phyloP scores from a whole-genome alignment of 2,888 invertebrate species.

The Mantis religiosa region DNA sequence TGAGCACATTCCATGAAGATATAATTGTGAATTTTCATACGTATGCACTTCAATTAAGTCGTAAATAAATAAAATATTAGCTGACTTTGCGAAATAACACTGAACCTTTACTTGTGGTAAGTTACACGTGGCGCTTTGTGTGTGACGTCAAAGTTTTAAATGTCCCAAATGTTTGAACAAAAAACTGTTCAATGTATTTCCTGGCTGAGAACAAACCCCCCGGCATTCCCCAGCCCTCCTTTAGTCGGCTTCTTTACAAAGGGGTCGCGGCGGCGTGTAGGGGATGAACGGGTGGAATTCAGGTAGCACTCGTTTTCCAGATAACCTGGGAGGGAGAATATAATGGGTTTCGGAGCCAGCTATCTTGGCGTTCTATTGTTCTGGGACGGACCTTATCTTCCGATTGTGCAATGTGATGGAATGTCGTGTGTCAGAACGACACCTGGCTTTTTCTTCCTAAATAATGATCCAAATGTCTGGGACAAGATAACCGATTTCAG shows the following conservation, averaged over 20 bases:
- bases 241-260: neutral
- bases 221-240: neutral
- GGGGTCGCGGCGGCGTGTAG: conserved; percentile 18
- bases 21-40: too few relatives aligned
- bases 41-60: too few relatives aligned
- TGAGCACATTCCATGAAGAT: too few relatives aligned
- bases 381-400: neutral
- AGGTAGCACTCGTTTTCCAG: neutral
- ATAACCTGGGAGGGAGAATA: neutral
- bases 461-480: neutral
- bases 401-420: neutral
- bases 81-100: too few relatives aligned
- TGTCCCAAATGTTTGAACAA: too few relatives aligned
- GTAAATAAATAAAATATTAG: too few relatives aligned
- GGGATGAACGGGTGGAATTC: conserved; percentile 29
- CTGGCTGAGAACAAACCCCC: too few relatives aligned
- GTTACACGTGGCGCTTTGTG: too few relatives aligned
- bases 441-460: neutral
- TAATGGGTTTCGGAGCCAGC: neutral
- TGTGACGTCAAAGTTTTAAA: too few relatives aligned
- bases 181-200: too few relatives aligned
- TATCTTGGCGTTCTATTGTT: neutral
- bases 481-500: too few relatives aligned
- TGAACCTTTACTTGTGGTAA: too few relatives aligned
- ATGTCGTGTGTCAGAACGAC: neutral